Conservation (phyloP, 2,113 vertebrate genomes). For the Chelonoidis abingdonii region DNA sequence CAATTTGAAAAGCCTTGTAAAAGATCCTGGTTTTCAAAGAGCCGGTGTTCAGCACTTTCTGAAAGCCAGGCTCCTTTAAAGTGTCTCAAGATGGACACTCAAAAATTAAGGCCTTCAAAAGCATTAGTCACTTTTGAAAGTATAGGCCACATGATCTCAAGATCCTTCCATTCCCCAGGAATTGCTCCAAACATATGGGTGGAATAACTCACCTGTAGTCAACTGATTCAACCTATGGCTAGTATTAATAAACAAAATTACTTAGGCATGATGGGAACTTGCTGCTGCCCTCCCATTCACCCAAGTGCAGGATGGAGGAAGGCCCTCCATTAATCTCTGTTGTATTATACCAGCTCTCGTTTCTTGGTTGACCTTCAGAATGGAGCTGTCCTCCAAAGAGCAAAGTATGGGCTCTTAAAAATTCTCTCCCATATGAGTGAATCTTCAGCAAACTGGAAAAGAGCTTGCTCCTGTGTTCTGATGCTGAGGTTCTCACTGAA, state of each 20-base stretch:
- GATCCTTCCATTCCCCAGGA: neutral
- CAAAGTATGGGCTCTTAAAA: neutral
- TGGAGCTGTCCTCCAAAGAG: neutral
- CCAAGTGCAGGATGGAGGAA: accelerated
- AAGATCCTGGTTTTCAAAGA: neutral
- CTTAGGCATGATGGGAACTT: neutral
- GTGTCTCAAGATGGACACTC: neutral
- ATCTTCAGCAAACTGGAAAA: neutral
- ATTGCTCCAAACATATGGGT: accelerated
- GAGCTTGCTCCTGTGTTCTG: neutral
- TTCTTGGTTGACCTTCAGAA: neutral
- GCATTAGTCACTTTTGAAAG: neutral
- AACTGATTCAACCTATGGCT: neutral
- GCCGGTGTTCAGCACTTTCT: slow-evolving; percentile 26
- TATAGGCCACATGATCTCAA: neutral
- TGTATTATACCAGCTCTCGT: neutral
- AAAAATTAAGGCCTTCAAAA: neutral
- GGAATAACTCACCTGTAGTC: neutral
- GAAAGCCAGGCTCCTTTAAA: neutral
- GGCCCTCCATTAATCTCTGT: neutral
- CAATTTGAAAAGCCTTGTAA: neutral
- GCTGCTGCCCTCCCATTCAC: neutral
- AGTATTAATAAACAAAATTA: neutral
- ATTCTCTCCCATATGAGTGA: neutral
- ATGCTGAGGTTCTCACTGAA: accelerated